phyloP scores from a whole-genome alignment of 2,888 invertebrate genomes.

The Cremastinae sp. region DNA sequence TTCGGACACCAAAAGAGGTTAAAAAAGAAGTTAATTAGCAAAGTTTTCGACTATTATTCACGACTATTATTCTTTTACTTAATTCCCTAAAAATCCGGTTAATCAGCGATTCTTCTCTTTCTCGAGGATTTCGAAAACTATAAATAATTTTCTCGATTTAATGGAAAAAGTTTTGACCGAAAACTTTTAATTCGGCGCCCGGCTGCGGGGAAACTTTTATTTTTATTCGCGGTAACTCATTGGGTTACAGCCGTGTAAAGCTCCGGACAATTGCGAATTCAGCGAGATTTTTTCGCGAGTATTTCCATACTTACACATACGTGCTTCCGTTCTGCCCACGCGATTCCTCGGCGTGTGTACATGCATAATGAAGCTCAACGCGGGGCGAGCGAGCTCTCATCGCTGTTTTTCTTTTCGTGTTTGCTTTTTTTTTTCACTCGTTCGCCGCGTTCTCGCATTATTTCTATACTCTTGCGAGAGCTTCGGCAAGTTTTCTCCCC shows the following conservation, averaged over 20 bases:
- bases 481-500: conserved; percentile 41
- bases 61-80: too few relatives aligned
- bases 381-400: conserved; percentile 30
- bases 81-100: too few relatives aligned
- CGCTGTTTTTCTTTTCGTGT: too few relatives aligned
- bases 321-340: not conserved
- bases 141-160: not conserved
- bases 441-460: conserved; percentile 44
- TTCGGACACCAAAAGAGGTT: not conserved
- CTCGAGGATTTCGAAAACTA: not conserved
- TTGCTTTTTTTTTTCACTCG: conserved; percentile 27
- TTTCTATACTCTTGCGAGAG: conserved; percentile 44
- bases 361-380: conserved; percentile 46
- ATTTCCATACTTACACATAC: not conserved
- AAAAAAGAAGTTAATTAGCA: conserved; percentile 1
- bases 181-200: conserved; percentile 6
- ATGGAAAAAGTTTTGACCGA: not conserved
- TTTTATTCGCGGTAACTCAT: conserved; percentile 39
- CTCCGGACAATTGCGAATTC: conserved; percentile 33
- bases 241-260: conserved; percentile 6
- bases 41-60: too few relatives aligned
- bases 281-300: conserved; percentile 13
- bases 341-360: conserved; percentile 20
- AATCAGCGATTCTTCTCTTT: not conserved
- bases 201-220: too few relatives aligned